Conservation (phyloP, 1,140 invertebrate species). For the Condylostylus longicornis region DNA sequence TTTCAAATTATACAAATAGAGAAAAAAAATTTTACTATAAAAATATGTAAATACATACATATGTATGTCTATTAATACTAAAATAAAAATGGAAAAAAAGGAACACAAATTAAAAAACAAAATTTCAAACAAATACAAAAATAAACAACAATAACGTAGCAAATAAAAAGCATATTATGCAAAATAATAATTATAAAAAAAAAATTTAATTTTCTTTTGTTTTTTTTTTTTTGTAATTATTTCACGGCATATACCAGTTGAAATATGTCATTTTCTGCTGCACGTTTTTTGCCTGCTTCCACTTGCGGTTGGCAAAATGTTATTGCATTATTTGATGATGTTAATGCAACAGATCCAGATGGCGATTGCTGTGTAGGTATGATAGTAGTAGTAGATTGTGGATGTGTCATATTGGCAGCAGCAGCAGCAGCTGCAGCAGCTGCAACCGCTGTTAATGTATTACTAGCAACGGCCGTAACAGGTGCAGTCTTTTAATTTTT, state of each 20-base stretch:
- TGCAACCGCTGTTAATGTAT: slow-evolving; percentile 33
- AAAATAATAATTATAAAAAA: background rate
- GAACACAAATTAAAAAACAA: no score
- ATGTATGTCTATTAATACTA: no score
- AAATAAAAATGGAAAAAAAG: no score
- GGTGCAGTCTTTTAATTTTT: no score
- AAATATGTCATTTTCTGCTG: slow-evolving; percentile 61
- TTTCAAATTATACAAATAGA: no score
- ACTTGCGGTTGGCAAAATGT: slow-evolving; percentile 20
- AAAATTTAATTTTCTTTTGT: no score
- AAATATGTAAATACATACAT: no score
- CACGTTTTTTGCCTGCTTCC: slow-evolving; percentile 67
- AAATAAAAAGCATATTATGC: background rate
- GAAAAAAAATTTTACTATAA: no score
- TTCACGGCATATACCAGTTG: slow-evolving; percentile 60
- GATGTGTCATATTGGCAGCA: slow-evolving; percentile 19
- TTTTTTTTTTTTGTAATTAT: no score
- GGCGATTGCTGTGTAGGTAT: no score
- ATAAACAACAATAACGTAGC: slow-evolving; percentile 1
- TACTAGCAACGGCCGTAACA: slow-evolving; percentile 19
- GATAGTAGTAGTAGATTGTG: slow-evolving; percentile 19
- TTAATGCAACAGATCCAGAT: slow-evolving; percentile 13
- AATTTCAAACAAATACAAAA: no score
- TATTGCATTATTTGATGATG: slow-evolving; percentile 16
- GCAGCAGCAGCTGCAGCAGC: slow-evolving; percentile 31